Evolutionary conservation across 2,888 invertebrate genomes (phyloP).

Genomic region (Ceriagrion tenellum): DNA sequence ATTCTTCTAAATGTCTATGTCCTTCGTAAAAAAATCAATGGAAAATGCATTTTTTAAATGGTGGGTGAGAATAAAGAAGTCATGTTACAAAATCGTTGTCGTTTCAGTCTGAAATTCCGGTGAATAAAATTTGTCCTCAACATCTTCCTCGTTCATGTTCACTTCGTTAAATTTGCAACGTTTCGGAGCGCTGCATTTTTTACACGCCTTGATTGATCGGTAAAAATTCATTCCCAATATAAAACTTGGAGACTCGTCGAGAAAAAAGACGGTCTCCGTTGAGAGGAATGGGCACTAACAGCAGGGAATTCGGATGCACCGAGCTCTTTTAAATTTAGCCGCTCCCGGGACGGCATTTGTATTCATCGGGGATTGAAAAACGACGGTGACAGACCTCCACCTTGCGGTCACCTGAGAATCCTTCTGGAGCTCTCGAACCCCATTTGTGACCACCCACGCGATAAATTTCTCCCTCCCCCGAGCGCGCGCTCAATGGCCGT

Average conservation of each 20-base stretch:
- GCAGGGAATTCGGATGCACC: neutral
- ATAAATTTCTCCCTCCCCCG: neutral
- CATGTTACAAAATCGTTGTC: too few relatives aligned
- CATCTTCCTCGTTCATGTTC: too few relatives aligned
- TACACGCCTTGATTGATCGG: too few relatives aligned
- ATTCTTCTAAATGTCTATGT: too few relatives aligned
- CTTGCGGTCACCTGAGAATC: slow-evolving; percentile 20
- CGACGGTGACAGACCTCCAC: neutral
- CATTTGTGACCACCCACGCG: neutral
- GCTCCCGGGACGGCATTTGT: neutral
- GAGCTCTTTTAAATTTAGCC: neutral
- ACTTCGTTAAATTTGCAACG: too few relatives aligned
- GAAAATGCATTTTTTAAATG: too few relatives aligned
- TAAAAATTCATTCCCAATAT: neutral
- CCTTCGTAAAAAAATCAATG: too few relatives aligned
- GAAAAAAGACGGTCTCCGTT: neutral
- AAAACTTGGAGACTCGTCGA: neutral
- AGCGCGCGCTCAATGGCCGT: neutral
- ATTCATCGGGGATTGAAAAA: neutral
- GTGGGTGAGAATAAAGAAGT: too few relatives aligned
- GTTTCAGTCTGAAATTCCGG: too few relatives aligned
- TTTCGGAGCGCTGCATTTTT: too few relatives aligned
- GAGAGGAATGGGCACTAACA: neutral
- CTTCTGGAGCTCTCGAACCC: neutral
- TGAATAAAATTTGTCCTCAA: too few relatives aligned